Conservation (phyloP, 2,113 vertebrate genomes). For the Seriola quinqueradiata region DNA sequence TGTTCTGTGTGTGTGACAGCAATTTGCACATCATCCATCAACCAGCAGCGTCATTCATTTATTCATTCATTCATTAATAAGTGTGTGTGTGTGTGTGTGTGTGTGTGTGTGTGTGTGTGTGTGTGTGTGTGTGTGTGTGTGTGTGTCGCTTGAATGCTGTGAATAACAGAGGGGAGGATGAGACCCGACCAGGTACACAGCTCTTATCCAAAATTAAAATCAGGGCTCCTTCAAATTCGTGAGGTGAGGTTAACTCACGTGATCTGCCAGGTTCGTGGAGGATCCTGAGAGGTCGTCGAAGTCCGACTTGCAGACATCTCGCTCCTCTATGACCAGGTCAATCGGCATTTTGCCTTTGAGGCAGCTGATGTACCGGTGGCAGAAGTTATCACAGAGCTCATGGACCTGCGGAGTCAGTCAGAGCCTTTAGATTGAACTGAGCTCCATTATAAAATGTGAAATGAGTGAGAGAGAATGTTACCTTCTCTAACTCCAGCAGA, state of each 20-base stretch:
- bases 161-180: too few relatives aligned
- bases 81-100: too few relatives aligned
- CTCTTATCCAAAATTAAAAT: too few relatives aligned
- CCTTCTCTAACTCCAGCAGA: slow-evolving; percentile 98
- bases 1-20: too few relatives aligned
- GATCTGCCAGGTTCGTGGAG: slow-evolving; percentile 94
- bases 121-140: too few relatives aligned
- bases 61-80: too few relatives aligned
- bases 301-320: slow-evolving; percentile 95
- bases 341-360: slow-evolving; percentile 99
- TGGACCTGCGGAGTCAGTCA: slow-evolving; percentile 87
- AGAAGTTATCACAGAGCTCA: slow-evolving; percentile 98
- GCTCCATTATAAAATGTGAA: neutral
- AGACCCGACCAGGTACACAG: too few relatives aligned
- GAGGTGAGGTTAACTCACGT: slow-evolving; percentile 85
- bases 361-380: slow-evolving; percentile 98
- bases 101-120: too few relatives aligned
- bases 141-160: too few relatives aligned
- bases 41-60: too few relatives aligned
- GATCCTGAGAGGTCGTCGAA: slow-evolving; percentile 96
- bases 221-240: too few relatives aligned
- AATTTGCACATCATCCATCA: too few relatives aligned
- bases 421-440: neutral
- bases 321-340: slow-evolving; percentile 97
- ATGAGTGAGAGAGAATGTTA: slow-evolving; percentile 69